phyloP scores from a whole-genome alignment of 2,113 vertebrate genomes.

The Leptodactylus fuscus region DNA sequence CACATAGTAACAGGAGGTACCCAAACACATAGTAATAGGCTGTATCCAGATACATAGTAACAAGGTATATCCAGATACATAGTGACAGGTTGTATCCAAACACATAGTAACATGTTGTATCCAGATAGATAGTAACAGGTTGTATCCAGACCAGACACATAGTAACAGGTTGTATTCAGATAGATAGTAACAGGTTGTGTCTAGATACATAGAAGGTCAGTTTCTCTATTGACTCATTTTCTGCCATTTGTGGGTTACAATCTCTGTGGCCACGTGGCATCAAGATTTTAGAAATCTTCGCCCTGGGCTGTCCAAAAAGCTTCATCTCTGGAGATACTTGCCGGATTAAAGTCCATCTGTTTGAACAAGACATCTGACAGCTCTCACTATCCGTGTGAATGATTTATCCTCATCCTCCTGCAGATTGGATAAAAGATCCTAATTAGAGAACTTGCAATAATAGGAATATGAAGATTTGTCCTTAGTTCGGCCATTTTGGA shows the following conservation, averaged over 20 bases:
- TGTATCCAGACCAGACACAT: no score
- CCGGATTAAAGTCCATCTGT: slow-evolving; percentile 9
- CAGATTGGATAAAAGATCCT: not conserved
- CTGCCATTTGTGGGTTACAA: not conserved
- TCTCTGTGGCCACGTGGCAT: not conserved
- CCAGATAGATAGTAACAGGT: no score
- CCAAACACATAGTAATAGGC: no score
- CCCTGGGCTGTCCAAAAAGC: not conserved
- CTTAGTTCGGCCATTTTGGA: not conserved
- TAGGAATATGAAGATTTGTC: not conserved
- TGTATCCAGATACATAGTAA: no score
- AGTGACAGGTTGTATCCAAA: no score
- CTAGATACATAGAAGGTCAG: no score
- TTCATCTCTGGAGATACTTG: not conserved
- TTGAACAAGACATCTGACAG: slow-evolving; percentile 5
- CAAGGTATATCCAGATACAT: no score
- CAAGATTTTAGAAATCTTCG: not conserved
- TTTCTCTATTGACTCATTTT: not conserved
- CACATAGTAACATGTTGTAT: no score
- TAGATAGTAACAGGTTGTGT: no score
- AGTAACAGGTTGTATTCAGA: no score
- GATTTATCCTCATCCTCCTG: not conserved
- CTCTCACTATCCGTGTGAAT: not conserved
- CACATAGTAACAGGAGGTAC: no score
- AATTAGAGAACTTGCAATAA: not conserved